These are phyloP conservation scores for Cardiocondyla obscurior DNA, from an alignment of 1,140 invertebrate genomes.

Conservation along the genomic window DNA sequence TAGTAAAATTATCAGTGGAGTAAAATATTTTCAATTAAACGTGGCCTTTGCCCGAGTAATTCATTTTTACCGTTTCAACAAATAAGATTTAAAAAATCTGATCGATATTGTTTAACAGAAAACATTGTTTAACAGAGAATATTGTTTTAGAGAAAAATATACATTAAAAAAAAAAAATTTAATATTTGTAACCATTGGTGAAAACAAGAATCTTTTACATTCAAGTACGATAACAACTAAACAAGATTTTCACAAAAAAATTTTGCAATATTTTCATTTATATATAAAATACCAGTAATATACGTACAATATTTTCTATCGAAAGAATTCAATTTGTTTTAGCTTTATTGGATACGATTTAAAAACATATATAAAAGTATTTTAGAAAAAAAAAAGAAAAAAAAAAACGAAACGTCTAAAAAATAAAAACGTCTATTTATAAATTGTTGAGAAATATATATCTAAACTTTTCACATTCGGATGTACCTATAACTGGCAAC, in stretches of 20 bases:
- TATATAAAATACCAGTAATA: conserved; percentile 4
- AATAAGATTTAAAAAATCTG: conserved; percentile 4
- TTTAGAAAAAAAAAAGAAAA: conserved; percentile 18
- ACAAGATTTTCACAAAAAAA: conserved; percentile 6
- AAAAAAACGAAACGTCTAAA: conserved; percentile 5
- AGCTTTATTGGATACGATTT: conserved; percentile 31
- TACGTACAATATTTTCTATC: conserved; percentile 1
- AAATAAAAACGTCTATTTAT: conserved; percentile 10
- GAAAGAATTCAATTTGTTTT: conserved; percentile 30
- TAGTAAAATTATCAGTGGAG: conserved; percentile 4
- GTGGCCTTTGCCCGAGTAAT: neutral
- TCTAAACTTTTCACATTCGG: neutral
- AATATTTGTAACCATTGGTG: conserved; percentile 19
- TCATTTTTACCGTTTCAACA: neutral
- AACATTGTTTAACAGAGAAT: neutral
- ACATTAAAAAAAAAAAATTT: conserved; percentile 10
- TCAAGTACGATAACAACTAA: neutral
- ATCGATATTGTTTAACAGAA: neutral
- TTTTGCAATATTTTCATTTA: conserved; percentile 29
- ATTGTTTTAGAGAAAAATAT: conserved; percentile 6
- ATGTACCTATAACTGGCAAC: neutral
- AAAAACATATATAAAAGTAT: neutral
- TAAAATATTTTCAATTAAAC: neutral
- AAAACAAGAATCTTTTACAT: conserved; percentile 12
- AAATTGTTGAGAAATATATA: neutral